Conservation (phyloP, 2,797 vertebrate species). For the Galaxias olidus region DNA sequence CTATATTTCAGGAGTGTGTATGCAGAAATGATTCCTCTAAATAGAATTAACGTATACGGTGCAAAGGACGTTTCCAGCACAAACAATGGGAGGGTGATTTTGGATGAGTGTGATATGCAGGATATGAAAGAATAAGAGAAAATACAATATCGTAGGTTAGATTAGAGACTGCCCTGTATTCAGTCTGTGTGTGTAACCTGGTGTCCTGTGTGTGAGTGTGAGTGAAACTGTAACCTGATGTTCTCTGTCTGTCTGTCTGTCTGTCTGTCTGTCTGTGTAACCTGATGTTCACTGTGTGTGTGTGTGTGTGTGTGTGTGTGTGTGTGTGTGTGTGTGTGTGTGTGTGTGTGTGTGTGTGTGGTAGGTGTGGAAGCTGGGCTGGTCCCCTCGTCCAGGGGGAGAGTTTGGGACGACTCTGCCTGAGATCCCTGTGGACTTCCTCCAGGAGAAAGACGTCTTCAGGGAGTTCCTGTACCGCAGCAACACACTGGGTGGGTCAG, state of each 20-base stretch:
- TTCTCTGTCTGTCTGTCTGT: neutral
- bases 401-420: conserved; percentile 90
- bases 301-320: neutral
- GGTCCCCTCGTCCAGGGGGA: conserved; percentile 90
- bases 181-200: no score
- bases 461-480: conserved; percentile 96
- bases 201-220: no score
- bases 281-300: no score
- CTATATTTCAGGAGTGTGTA: no score
- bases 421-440: conserved; percentile 96
- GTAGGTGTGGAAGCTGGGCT: conserved; percentile 97
- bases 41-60: no score
- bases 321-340: neutral
- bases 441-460: conserved; percentile 97
- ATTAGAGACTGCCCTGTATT: no score
- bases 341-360: conserved; percentile 7
- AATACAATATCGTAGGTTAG: no score
- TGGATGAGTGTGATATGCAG: no score
- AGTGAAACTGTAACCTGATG: neutral
- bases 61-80: no score
- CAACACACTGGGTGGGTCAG: conserved; percentile 85
- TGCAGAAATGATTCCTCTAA: no score
- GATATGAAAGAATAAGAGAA: no score
- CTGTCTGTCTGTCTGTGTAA: neutral
- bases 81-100: no score